A percentile compares a stretch with the other conserved stretches of the same genome.
Conservation (phyloP, 2,888 invertebrate genomes). For the Strigamia maritima region DNA sequence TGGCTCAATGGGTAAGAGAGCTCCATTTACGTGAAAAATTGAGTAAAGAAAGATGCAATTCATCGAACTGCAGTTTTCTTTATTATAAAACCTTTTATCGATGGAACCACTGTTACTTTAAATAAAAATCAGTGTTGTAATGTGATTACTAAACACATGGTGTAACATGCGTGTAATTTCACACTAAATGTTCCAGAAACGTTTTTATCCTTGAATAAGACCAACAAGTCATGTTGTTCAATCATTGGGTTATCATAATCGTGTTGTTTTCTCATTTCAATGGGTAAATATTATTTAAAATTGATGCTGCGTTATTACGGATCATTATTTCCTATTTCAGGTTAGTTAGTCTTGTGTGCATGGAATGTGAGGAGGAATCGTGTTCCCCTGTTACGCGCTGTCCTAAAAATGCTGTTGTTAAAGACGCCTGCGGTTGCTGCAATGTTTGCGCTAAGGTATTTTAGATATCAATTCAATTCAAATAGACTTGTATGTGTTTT, state of each 20-base stretch:
- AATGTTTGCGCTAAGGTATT: conserved; percentile 31
- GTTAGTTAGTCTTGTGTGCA: neutral
- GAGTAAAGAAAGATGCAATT: no score
- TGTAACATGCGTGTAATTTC: no score
- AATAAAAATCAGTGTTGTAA: no score
- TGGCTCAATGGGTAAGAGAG: no score
- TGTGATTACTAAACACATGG: no score
- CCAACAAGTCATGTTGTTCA: neutral
- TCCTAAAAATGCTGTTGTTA: neutral
- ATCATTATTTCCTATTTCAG: neutral
- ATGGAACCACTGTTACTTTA: no score
- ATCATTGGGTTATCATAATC: neutral
- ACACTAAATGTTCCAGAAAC: no score
- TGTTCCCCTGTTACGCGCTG: neutral
- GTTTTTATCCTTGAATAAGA: no score
- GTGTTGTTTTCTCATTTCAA: neutral
- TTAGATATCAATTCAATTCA: neutral
- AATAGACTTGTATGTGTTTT: no score
- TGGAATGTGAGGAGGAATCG: neutral
- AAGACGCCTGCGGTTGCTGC: conserved; percentile 32
- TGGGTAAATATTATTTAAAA: neutral
- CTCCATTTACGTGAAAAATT: no score
- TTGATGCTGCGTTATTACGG: neutral
- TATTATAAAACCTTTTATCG: no score
- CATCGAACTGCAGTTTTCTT: no score